These are phyloP conservation scores for Phaethon lepturus DNA, from an alignment of 2,113 vertebrate genomes.

Conservation along the genomic window DNA sequence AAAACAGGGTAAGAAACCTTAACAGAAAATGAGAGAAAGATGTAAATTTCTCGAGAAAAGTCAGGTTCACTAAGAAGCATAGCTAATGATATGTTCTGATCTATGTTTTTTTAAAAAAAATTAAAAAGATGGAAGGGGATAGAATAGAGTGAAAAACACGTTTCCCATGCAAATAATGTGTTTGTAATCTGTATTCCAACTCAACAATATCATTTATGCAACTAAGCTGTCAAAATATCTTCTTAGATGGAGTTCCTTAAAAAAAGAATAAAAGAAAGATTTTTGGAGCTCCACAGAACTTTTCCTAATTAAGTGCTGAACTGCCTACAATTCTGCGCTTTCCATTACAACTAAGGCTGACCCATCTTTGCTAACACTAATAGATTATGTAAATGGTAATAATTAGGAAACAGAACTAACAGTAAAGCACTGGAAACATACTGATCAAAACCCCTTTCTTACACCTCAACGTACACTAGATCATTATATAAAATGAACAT, in stretches of 20 bases:
- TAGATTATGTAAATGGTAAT: neutral
- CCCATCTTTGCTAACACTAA: neutral
- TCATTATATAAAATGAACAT: neutral
- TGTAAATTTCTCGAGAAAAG: conserved; percentile 94
- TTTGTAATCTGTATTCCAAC: conserved; percentile 54
- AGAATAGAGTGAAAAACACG: conserved; percentile 33
- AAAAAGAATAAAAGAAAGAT: conserved; percentile 18
- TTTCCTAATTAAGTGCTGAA: conserved; percentile 1
- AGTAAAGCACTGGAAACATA: neutral
- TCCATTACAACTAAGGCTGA: neutral
- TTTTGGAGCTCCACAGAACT: conserved; percentile 41
- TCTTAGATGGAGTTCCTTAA: neutral
- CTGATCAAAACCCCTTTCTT: neutral
- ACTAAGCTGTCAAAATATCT: conserved; percentile 48
- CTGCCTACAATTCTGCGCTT: neutral
- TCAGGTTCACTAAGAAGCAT: conserved; percentile 82
- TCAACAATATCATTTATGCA: conserved; percentile 17
- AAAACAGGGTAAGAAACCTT: conserved; percentile 85
- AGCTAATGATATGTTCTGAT: conserved; percentile 91
- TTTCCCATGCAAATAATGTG: conserved; percentile 69
- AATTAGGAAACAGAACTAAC: neutral
- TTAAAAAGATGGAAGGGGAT: conserved; percentile 64
- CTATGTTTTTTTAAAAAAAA: conserved; percentile 73
- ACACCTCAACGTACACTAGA: neutral
- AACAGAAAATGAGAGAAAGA: conserved; percentile 92